Base-by-base conservation (phyloP, 2,113 vertebrate species). In the Tachuris rubrigastra region DNA sequence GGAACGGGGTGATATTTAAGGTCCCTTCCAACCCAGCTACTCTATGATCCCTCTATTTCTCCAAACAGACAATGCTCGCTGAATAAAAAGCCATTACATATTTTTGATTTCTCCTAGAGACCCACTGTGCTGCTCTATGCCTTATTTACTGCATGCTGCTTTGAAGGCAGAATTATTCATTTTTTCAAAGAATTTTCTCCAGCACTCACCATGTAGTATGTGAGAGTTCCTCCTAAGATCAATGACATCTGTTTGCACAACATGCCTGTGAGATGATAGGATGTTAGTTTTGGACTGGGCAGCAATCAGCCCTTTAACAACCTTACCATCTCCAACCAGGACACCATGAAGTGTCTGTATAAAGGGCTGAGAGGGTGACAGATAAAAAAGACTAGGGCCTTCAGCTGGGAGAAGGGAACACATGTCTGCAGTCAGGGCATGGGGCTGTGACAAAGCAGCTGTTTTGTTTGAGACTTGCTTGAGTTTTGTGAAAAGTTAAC, bases 41-140 rank as follows among this genome's bases (percentile, higher is more conserved):
- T 68, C 39, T 27, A 3, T 22, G 71, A 33, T 23, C 8, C 8
- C 28, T 63, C 35, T 41, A 33, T 31, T 27, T 56, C 46, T 60
- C 41, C 2, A 1, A 65, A 58, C 0, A 3, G 55, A 12, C 55
- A 84, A 0, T 2, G 5, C 27, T 84, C 39, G 27, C 41, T 55
- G 35, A 92, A 42, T 10, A 59, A 90, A 33, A 47, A 92, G 31
- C 9, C 30, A 30, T 60, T 67, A 12, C 6, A 0, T 50, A 62
- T 85, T 82, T 76, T 74, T 3, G 3, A 47, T 35, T 39, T 39
- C 35, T 84, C 31, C 44, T 20, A 11, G 50, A 77, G 30, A 55
- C 15, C 16, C 35, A 28, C 23, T 1, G 0, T 55, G 27, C 22
- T 3, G 3, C 31, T 83, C 41, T 22, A 23, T 30, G 65, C 35